These are phyloP conservation scores for Polydrusus tereticollis DNA, from an alignment of 2,888 invertebrate genomes.

Conservation along the genomic window DNA sequence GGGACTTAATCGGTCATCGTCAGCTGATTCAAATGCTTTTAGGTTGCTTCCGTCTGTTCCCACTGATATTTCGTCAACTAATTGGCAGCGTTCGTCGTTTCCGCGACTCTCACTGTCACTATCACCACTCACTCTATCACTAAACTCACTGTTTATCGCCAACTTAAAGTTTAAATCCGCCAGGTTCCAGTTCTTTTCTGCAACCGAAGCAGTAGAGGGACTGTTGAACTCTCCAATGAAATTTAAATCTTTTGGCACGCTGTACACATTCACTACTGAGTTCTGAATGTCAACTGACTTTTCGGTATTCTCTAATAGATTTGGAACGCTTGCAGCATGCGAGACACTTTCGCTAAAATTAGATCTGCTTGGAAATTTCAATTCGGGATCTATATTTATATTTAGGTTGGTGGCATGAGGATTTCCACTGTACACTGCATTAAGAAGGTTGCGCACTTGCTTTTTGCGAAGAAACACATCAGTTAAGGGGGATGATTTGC, in stretches of 20 bases:
- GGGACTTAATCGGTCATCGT: slow-evolving; percentile 8
- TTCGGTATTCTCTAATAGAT: slow-evolving; percentile 57
- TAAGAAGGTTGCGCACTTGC: slow-evolving; percentile 38
- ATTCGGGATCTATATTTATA: slow-evolving; percentile 58
- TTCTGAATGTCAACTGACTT: slow-evolving; percentile 47
- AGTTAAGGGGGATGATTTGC: slow-evolving; percentile 58
- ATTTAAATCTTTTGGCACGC: slow-evolving; percentile 78
- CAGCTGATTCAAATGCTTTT: not conserved
- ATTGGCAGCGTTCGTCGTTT: not conserved
- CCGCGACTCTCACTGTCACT: not conserved
- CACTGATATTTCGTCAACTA: not conserved
- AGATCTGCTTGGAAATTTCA: slow-evolving; percentile 52
- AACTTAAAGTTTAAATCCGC: slow-evolving; percentile 58
- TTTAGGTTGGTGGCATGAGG: slow-evolving; percentile 29
- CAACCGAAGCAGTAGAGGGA: slow-evolving; percentile 58
- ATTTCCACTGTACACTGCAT: slow-evolving; percentile 19
- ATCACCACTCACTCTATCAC: not conserved
- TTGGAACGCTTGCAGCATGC: slow-evolving; percentile 63
- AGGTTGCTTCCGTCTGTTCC: not conserved
- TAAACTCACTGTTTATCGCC: slow-evolving; percentile 1
- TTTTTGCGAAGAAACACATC: slow-evolving; percentile 58
- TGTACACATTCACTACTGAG: slow-evolving; percentile 55
- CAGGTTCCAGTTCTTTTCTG: slow-evolving; percentile 66
- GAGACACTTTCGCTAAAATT: slow-evolving; percentile 63
- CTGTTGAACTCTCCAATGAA: slow-evolving; percentile 66